A percentile compares a stretch with the other conserved stretches of the same genome.
phyloP scores from a whole-genome alignment of 2,888 invertebrate genomes.

The Aethes cnicana region DNA sequence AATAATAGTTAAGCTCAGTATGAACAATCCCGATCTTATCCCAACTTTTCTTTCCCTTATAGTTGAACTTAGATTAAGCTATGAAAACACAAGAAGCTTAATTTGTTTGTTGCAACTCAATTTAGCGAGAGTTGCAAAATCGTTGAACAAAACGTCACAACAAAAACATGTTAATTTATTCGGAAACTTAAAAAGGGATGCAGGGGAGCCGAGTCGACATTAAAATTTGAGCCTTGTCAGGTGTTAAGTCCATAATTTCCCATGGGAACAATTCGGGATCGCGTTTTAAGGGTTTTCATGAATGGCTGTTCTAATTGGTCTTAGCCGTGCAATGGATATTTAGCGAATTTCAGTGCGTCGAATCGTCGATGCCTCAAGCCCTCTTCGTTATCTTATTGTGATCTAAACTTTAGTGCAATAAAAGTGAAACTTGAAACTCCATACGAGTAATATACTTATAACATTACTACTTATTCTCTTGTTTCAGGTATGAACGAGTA shows the following conservation, averaged over 20 bases:
- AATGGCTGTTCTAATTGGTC: slow-evolving; percentile 72
- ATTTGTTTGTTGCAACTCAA: no score
- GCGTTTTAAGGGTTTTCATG: slow-evolving; percentile 77
- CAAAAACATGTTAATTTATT: slow-evolving; percentile 72
- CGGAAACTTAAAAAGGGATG: slow-evolving; percentile 56
- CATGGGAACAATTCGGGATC: slow-evolving; percentile 72
- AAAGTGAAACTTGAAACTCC: not conserved
- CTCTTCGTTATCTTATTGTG: not conserved
- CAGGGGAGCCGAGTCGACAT: slow-evolving; percentile 57
- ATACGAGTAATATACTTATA: not conserved
- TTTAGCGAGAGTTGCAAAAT: not conserved
- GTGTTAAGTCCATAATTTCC: slow-evolving; percentile 82
- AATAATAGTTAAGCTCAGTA: no score
- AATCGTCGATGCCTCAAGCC: not conserved
- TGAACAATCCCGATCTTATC: no score
- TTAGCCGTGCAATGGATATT: slow-evolving; percentile 38
- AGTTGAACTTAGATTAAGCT: no score
- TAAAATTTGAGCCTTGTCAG: slow-evolving; percentile 81
- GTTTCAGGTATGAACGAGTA: slow-evolving; percentile 17
- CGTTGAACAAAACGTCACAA: slow-evolving; percentile 45
- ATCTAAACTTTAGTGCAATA: no score
- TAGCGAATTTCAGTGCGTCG: not conserved
- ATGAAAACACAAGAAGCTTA: no score
- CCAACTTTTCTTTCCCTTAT: no score
- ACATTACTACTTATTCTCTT: not conserved